Base-by-base conservation (phyloP, 2,888 invertebrate genomes). In the Flexamia atlantica region DNA sequence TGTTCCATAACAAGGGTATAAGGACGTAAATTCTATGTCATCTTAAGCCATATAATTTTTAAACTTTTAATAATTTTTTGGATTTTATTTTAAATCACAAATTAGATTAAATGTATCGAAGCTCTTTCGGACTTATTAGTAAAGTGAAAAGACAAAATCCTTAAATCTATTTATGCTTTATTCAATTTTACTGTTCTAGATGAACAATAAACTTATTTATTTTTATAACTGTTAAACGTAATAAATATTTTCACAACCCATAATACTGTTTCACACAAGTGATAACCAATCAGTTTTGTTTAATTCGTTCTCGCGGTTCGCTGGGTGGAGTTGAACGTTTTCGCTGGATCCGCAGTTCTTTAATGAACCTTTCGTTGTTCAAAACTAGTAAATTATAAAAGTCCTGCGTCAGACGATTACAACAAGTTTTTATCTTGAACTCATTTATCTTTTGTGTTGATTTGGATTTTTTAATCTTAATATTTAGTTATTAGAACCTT, bases 321-420 rank as follows among this genome's bases (percentile, higher is more conserved):
- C 4, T 28, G 64, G 14, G 64, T 30, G 3, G 64, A 30, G 53
- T 64, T 12, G 2, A 5, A 30, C 28, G 64, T 64, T n/a, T 64
- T 17, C 64, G 64, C 64, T 64, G 64, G 23, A 14, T 12, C 30
- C 64, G 64, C 64, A 64, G 28, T 64, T 64, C 30, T 64, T 64
- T 64, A 30, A 30, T 64, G 64, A 64, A 64, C 28, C 28, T 64
- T 20, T 64, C 30, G 28, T 30, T 14, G 53, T 23, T 53, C 53
- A 28, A 64, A 64, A 64, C 64, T 64, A 14, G 64, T 20, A 14
- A 64, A 64, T 30, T 64, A 14, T 28, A 7, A 14, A 64, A 64
- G 28, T 64, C 25, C 30, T 3, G 64, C 5, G 30, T 30, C 25
- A 64, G 30, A 64, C 14, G 17, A 64, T 64, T 30, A 53, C 53